A percentile compares a stretch with the other conserved stretches of the same genome.
These are phyloP conservation scores for Rhea pennata DNA, from an alignment of 2,113 vertebrate genomes.

Conservation along the genomic window DNA sequence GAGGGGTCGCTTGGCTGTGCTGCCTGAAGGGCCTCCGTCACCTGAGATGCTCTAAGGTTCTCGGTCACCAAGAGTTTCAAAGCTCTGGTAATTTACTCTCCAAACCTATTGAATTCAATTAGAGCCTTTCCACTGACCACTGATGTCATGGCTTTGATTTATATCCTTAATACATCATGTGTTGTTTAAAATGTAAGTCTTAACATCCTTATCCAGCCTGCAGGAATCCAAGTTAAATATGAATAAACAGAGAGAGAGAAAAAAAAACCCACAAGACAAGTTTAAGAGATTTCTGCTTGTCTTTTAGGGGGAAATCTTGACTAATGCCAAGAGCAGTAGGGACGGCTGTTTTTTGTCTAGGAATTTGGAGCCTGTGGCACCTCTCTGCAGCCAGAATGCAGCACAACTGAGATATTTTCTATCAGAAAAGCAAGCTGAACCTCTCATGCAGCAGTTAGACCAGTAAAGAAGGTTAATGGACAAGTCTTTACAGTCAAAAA, in stretches of 20 bases:
- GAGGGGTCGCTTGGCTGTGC: background rate
- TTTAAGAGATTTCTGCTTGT: background rate
- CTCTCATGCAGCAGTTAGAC: background rate
- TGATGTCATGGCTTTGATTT: conserved; percentile 31
- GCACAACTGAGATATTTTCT: background rate
- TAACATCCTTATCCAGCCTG: background rate
- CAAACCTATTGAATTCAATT: background rate
- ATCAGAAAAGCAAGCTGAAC: background rate
- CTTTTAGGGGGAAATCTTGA: background rate
- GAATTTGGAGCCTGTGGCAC: background rate
- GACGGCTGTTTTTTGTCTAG: background rate
- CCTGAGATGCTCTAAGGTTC: background rate
- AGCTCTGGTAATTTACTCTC: background rate
- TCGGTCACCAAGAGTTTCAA: background rate
- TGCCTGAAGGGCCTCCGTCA: background rate
- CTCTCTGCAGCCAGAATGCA: background rate
- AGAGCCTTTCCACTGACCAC: conserved; percentile 26
- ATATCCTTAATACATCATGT: background rate
- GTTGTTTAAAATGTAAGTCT: conserved; percentile 16
- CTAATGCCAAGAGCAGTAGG: background rate
- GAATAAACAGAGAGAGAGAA: conserved; percentile 5
- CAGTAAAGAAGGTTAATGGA: background rate
- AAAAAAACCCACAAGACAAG: background rate
- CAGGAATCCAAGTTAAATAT: background rate
- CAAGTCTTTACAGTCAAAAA: background rate